A percentile compares a stretch with the other conserved stretches of the same genome.
Conservation (phyloP, 1,140 invertebrate genomes). For the Vanessa tameamea region DNA sequence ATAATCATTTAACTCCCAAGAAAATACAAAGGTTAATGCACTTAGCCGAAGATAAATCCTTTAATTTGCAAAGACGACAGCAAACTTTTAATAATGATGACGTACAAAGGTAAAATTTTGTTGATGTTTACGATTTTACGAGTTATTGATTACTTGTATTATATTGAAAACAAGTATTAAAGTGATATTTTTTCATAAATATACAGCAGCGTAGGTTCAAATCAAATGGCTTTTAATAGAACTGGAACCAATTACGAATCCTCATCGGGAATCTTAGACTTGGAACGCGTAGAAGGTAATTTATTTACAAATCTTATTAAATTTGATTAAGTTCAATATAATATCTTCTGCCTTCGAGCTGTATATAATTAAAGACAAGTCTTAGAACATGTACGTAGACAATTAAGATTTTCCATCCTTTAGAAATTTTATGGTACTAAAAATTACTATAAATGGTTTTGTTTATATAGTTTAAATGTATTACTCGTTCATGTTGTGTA, state of each 20-base stretch:
- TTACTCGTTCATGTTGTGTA: too few relatives aligned
- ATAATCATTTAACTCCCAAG: slow-evolving; percentile 70
- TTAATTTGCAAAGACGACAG: slow-evolving; percentile 48
- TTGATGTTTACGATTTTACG: slow-evolving; percentile 10
- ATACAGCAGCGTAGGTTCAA: slow-evolving; percentile 40
- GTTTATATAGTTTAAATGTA: too few relatives aligned
- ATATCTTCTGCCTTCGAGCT: too few relatives aligned
- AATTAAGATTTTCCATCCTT: too few relatives aligned
- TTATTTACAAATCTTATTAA: slow-evolving; percentile 5
- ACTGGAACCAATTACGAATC: slow-evolving; percentile 56
- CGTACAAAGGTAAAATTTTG: slow-evolving; percentile 41
- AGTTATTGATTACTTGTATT: not conserved
- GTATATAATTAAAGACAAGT: too few relatives aligned
- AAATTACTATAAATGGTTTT: too few relatives aligned
- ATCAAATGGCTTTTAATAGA: slow-evolving; percentile 43
- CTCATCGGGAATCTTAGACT: slow-evolving; percentile 69
- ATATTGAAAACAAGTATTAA: not conserved
- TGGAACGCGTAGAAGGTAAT: slow-evolving; percentile 68
- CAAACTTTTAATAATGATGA: slow-evolving; percentile 49
- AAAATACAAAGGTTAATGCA: slow-evolving; percentile 69
- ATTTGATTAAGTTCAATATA: too few relatives aligned
- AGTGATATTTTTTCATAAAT: not conserved
- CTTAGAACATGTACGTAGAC: too few relatives aligned
- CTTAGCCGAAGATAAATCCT: slow-evolving; percentile 69
- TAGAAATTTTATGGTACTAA: too few relatives aligned